Base-by-base conservation (phyloP, 2,113 vertebrate species). In the Raja brachyura region DNA sequence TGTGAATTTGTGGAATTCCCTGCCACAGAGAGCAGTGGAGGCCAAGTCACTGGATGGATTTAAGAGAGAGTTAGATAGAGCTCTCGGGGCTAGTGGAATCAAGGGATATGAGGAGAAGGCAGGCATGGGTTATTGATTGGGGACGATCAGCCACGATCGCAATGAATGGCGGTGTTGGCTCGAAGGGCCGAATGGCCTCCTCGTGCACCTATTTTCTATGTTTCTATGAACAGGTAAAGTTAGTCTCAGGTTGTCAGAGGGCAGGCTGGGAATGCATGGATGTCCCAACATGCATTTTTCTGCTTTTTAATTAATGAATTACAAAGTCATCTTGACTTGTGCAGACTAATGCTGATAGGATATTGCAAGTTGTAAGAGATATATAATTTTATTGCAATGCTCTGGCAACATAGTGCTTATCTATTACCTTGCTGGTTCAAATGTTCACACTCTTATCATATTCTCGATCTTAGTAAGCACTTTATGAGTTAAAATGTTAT, bases 401-500 rank as follows among this genome's bases (percentile, higher is more conserved):
- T 31, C 61, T 88, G 83, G 13, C 16, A 66, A 33, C 83, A 63
- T 63, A 7, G 28, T 88, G 14, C 28, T 6, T 63, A 63, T 63
- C 28, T 31, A n/a, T 33, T 63, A 31, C 28, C 83, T 28, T 86
- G 83, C 56, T 86, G 28, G 16, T 25, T 86, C 39, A 63, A 31
- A 86, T 13, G 4, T 85, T 22, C n/a, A 13, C 4, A 63, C 83
- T 18, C 6, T 31, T 66, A 31, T 16, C 28, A 18, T 33, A 88
- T 63, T 16, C 83, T 63, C 31, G 59, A n/a, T 61, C 22, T 85
- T 85, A 54, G 22, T 59, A 59, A 85, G 81, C 59, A 22, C 14
- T 73, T 92, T 33, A 92, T 73, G 61, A 66, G 31, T 92, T 92
- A 92, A 92, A 70, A 73, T 70, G 31, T 88, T 28, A 8, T 70